phyloP scores from a whole-genome alignment of 2,888 invertebrate species.

The Miltochrista miniata region DNA sequence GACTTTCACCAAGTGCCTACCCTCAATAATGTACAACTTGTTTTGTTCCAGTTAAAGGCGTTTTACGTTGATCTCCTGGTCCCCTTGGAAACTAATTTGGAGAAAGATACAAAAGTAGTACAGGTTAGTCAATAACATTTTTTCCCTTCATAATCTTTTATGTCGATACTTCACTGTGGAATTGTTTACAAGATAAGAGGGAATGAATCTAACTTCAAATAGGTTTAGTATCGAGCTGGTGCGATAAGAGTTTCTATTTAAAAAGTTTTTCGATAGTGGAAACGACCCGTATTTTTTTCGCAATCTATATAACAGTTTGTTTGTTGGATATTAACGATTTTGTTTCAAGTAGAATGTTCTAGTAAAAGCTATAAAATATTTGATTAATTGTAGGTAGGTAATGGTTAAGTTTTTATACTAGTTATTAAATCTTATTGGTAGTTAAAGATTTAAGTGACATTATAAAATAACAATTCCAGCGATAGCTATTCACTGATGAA shows the following conservation, averaged over 20 bases:
- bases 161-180: constrained; percentile 45
- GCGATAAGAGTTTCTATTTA: constrained; percentile 68
- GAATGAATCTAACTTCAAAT: constrained; percentile 54
- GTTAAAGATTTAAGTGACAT: too few species aligned
- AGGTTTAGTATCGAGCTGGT: constrained; percentile 50
- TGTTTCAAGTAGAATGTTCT: background rate
- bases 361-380: background rate
- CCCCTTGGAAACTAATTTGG: constrained; percentile 96
- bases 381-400: too few species aligned
- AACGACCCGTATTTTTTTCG: constrained; percentile 29
- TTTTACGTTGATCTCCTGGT: constrained; percentile 97
- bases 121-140: constrained; percentile 85
- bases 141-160: constrained; percentile 60
- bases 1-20: constrained; percentile 29
- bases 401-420: too few species aligned
- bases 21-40: constrained; percentile 45
- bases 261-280: constrained; percentile 55
- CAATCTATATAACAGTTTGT: constrained; percentile 19
- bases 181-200: constrained; percentile 62
- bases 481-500: too few species aligned
- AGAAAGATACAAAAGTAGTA: constrained; percentile 96
- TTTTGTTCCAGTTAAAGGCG: constrained; percentile 91
- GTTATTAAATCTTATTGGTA: too few species aligned
- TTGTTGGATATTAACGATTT: constrained; percentile 12
- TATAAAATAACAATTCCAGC: too few species aligned